Percentiles rank a stretch among this genome's conserved stretches.
phyloP scores from a whole-genome alignment of 2,888 invertebrate species.

The Allygus modestus region DNA sequence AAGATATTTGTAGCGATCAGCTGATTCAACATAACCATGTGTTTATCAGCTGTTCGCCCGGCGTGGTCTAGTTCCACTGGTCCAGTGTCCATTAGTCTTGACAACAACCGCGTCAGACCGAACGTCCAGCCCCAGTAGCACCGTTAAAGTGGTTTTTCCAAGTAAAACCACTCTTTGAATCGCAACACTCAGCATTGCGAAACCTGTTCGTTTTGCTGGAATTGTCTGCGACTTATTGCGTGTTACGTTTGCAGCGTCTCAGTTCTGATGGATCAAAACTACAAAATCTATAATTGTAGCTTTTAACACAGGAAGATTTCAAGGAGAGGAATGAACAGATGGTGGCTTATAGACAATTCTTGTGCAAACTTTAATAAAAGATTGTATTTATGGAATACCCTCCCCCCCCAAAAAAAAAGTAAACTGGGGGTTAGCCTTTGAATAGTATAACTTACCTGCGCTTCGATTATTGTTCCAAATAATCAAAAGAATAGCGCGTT shows the following conservation, averaged over 20 bases:
- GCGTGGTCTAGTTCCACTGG: background rate
- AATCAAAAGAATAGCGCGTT: no score
- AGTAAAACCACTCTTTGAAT: conserved; percentile 7
- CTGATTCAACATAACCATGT: no score
- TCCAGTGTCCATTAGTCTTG: background rate
- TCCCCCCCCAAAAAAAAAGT: no score
- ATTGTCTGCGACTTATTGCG: background rate
- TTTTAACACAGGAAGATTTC: background rate
- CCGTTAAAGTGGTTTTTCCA: conserved; percentile 20
- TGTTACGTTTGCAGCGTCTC: background rate
- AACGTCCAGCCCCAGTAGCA: background rate
- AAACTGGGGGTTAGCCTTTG: no score
- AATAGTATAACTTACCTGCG: no score
- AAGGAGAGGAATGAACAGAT: background rate
- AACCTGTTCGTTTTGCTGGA: conserved; percentile 9
- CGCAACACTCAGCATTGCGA: background rate
- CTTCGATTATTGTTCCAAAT: no score
- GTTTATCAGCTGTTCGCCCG: no score
- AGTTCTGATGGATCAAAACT: background rate
- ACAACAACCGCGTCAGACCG: background rate
- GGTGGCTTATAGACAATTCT: no score
- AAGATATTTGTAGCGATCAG: no score
- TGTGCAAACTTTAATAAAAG: no score
- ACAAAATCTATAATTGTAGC: background rate
- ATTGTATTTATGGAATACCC: no score